Evolutionary conservation across 2,888 invertebrate genomes (phyloP).

Genomic region (Euphydryas editha): DNA sequence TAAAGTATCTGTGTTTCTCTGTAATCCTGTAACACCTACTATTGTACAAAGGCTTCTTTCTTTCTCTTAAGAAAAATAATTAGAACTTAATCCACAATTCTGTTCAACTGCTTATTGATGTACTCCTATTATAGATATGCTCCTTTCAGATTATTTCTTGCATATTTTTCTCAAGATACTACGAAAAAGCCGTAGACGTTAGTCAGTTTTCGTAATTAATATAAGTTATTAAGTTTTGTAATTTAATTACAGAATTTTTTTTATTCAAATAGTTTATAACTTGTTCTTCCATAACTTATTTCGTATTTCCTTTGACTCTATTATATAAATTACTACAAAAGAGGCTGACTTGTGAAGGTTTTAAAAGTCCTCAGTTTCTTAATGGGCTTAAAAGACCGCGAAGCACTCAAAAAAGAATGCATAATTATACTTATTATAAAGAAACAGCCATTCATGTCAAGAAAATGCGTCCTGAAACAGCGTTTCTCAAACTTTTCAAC

Average conservation of each 20-base stretch:
- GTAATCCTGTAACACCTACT: too few relatives aligned
- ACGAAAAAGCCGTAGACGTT: too few relatives aligned
- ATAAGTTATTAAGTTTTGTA: too few relatives aligned
- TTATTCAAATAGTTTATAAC: not conserved
- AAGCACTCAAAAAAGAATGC: slow-evolving; percentile 33
- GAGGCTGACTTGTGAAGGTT: not conserved
- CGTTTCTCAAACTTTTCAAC: slow-evolving; percentile 15
- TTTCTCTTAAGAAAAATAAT: too few relatives aligned
- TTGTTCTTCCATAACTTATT: not conserved
- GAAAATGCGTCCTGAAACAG: slow-evolving; percentile 23
- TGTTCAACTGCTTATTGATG: too few relatives aligned
- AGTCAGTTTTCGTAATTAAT: too few relatives aligned
- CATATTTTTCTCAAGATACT: too few relatives aligned
- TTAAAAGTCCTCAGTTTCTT: slow-evolving; percentile 21
- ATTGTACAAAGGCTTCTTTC: too few relatives aligned
- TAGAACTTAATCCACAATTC: too few relatives aligned
- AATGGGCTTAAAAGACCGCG: slow-evolving; percentile 37
- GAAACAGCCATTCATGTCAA: slow-evolving; percentile 29
- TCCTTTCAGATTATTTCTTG: too few relatives aligned
- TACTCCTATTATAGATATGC: too few relatives aligned
- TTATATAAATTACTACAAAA: slow-evolving; percentile 3
- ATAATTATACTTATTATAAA: slow-evolving; percentile 40
- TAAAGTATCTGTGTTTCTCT: too few relatives aligned
- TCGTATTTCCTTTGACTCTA: not conserved
- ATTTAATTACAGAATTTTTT: not conserved